Conservation (phyloP, 2,888 invertebrate genomes). For the Drosophila mettleri region DNA sequence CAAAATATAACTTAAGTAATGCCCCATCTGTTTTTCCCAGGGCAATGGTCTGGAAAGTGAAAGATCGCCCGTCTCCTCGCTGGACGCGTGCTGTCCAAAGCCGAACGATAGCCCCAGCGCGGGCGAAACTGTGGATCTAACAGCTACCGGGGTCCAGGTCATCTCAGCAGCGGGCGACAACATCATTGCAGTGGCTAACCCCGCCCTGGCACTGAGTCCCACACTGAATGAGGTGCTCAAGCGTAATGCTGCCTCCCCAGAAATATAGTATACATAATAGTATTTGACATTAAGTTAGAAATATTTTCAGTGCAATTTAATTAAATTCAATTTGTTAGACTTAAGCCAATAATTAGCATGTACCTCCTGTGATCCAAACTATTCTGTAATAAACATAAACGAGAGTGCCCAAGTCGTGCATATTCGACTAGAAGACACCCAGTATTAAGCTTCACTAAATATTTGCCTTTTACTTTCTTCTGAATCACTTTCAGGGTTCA, state of each 20-base stretch:
- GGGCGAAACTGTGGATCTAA: conserved; percentile 62
- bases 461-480: background rate
- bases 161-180: conserved; percentile 94
- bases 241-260: conserved; percentile 82
- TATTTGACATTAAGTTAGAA: conserved; percentile 19
- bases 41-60: conserved; percentile 78
- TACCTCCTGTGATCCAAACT: conserved; percentile 68
- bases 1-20: conserved; percentile 17
- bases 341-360: conserved; percentile 41
- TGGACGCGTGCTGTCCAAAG: conserved; percentile 32
- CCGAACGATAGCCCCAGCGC: conserved; percentile 25
- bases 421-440: conserved; percentile 3
- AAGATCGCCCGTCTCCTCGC: conserved; percentile 51
- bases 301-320: conserved; percentile 67
- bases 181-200: conserved; percentile 95
- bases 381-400: conserved; percentile 54
- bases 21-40: conserved; percentile 40
- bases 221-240: conserved; percentile 84
- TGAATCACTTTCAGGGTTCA: no score
- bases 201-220: conserved; percentile 89
- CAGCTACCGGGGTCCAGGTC: conserved; percentile 87
- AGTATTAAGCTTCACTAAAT: conserved; percentile 2
- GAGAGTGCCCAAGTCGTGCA: conserved; percentile 1
- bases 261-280: conserved; percentile 60
- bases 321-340: conserved; percentile 40